Evolutionary conservation across 2,797 vertebrate genomes (phyloP), one percentile per base, ranked within the genome.

Genomic region (Molossus molossus): DNA sequence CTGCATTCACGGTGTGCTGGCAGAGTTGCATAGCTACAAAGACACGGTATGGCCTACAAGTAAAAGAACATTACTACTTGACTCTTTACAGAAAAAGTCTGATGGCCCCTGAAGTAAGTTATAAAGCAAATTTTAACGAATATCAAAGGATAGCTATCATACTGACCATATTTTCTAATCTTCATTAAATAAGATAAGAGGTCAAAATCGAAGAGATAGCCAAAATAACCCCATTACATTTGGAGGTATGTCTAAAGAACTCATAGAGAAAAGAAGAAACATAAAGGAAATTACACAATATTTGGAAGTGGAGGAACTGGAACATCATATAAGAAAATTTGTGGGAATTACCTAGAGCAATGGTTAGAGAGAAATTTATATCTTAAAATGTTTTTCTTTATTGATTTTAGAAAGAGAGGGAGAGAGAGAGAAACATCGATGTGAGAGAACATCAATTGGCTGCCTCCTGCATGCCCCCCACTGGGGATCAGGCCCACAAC

Each of bases 171-270:
- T n/a, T 67, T 48, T 92, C 64, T 88, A 60, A 72, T 65, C 29
- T 80, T 80, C 72, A 75, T 45, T 48, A 90, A 85, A 60, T 81
- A 67, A 93, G 67, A 37, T 45, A 40, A 40, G 25, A 90, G 45
- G 50, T 80, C 21, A 58, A 85, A 79, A 67, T 15, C 57, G 40
- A 89, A 70, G 60, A 87, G 20, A 23, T 29, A 92, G 20, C 7
- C 13, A 48, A 72, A 88, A 64, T 40, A 53, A 75, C 5, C 5
- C 60, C 69, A 62, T 70, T 84, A n/a, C 10, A 57, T 29, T 62
- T 69, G 45, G 45, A 76, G 77, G 27, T 29, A 2, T 62, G 13
- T 87, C 48, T 62, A 40, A 93, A 75, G 25, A 75, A 67, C n/a
- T 79, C 64, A 62, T 20, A 84, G 25, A 18, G 27, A 50, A 88